A percentile compares a stretch with the other conserved stretches of the same genome.
Evolutionary conservation across 2,113 vertebrate genomes (phyloP).

Genomic region (Caranx melampygus): DNA sequence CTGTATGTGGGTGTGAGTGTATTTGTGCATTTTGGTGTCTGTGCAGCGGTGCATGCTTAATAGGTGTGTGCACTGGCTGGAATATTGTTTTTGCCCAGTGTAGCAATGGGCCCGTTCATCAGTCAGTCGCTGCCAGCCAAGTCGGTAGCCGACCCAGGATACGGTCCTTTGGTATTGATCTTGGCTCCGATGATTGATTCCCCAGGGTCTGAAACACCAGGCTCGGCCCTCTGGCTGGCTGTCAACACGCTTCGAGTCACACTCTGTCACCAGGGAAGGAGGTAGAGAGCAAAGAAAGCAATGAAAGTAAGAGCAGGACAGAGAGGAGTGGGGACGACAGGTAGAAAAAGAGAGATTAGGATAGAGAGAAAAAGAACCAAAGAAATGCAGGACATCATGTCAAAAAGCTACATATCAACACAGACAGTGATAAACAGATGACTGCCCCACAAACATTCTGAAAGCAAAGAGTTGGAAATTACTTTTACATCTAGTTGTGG

Average conservation of each 20-base stretch:
- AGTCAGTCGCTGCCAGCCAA: slow-evolving; percentile 54
- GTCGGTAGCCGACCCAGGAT: slow-evolving; percentile 48
- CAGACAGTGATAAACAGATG: neutral
- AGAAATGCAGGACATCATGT: neutral
- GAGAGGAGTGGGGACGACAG: neutral
- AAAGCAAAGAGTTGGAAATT: neutral
- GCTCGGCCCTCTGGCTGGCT: slow-evolving; percentile 51
- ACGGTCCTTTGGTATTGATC: slow-evolving; percentile 71
- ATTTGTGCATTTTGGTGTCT: slow-evolving; percentile 38
- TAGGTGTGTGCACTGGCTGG: slow-evolving; percentile 24
- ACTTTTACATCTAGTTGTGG: neutral
- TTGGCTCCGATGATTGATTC: slow-evolving; percentile 71
- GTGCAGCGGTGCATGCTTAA: slow-evolving; percentile 34
- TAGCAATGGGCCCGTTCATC: slow-evolving; percentile 43
- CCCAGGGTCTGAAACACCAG: slow-evolving; percentile 31
- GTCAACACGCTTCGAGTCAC: slow-evolving; percentile 57
- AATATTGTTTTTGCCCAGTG: slow-evolving; percentile 48
- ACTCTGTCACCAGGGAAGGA: slow-evolving; percentile 53
- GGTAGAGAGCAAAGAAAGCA: neutral
- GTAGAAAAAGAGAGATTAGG: slow-evolving; percentile 22
- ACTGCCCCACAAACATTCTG: neutral
- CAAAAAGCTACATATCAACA: slow-evolving; percentile 18
- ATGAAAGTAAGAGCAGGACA: slow-evolving; percentile 12
- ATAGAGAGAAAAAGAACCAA: slow-evolving; percentile 16
- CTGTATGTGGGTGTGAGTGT: slow-evolving; percentile 20